Conservation (phyloP, 2,113 vertebrate species). For the Brachypodius melanocephalos region DNA sequence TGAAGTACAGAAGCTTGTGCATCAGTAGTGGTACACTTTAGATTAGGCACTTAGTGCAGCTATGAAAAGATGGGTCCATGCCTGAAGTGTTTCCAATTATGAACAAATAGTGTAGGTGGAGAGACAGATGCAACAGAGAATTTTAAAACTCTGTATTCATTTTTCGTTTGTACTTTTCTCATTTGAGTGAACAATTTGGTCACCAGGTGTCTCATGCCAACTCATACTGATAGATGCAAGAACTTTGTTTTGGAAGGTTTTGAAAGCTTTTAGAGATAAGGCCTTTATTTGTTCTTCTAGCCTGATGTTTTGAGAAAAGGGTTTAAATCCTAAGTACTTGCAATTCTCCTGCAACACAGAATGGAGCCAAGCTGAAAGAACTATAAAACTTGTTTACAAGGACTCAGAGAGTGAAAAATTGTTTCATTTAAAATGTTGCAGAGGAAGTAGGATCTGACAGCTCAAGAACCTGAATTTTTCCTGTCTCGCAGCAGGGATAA, state of each 20-base stretch:
- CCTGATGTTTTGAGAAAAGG: background rate
- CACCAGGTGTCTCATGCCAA: background rate
- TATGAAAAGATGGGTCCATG: background rate
- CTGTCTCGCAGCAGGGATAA: background rate
- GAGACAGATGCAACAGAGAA: background rate
- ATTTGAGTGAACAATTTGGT: background rate
- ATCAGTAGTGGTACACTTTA: background rate
- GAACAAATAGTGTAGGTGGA: background rate
- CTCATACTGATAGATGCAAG: background rate
- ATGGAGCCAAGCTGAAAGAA: conserved; percentile 22
- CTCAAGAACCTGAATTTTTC: background rate
- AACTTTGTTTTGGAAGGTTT: background rate
- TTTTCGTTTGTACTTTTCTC: background rate
- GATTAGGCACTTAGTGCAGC: background rate
- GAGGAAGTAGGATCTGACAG: background rate
- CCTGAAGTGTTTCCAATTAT: background rate
- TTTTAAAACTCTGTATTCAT: background rate
- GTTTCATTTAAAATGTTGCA: conserved; percentile 20
- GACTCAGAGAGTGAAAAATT: conserved; percentile 25
- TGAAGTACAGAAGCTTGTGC: background rate
- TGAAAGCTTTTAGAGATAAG: conserved; percentile 19
- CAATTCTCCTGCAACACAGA: background rate
- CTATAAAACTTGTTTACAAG: conserved; percentile 63
- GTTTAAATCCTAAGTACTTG: conserved; percentile 36
- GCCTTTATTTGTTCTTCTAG: background rate